Evolutionary conservation across 2,113 vertebrate genomes (phyloP), one percentile per base, ranked within the genome.

Genomic region (Ctenodactylus gundi): DNA sequence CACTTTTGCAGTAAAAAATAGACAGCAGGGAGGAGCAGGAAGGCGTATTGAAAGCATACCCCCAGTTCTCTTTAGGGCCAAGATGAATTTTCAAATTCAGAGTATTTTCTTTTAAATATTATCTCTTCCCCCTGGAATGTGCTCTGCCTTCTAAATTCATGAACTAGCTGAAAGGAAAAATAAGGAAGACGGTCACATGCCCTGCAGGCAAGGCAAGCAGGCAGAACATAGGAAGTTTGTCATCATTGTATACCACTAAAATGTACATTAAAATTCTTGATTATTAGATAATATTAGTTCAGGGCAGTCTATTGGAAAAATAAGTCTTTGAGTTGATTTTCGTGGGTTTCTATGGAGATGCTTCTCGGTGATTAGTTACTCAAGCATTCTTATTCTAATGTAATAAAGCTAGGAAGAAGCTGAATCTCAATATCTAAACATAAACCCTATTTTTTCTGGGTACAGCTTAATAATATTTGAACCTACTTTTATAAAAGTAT

Each of bases 91-190:
- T 90, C 34, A 95, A 97, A 73, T 86, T 10, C 39, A 31, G 81
- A 77, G 68, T 92, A 94, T 90, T 21, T 81, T 67, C 36, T 65
- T 93, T 73, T 82, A 76, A 96, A 94, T 95, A 72, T 93, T 81
- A 88, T 23, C 46, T 92, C 25, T n/a, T 73, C 75, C 46, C n/a
- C 68, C 15, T 73, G 68, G 53, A 17, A 87, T 94, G 41, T 67
- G 13, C 62, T 90, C 84, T 83, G 34, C 13, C 39, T 91, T 49
- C 91, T 88, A 84, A 93, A 86, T 77, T 70, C 4, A 84, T 68
- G 36, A 88, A 91, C 77, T 51, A 88, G 23, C 23, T 51, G 68
- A 85, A 68, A 81, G 15, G 25, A 60, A 70, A 86, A 95, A 65
- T 29, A 67, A 80, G 1, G n/a, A 13, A 88, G 23, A 21, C 14